Evolutionary conservation across 2,113 vertebrate genomes (phyloP).

Genomic region (Steatornis caripensis): DNA sequence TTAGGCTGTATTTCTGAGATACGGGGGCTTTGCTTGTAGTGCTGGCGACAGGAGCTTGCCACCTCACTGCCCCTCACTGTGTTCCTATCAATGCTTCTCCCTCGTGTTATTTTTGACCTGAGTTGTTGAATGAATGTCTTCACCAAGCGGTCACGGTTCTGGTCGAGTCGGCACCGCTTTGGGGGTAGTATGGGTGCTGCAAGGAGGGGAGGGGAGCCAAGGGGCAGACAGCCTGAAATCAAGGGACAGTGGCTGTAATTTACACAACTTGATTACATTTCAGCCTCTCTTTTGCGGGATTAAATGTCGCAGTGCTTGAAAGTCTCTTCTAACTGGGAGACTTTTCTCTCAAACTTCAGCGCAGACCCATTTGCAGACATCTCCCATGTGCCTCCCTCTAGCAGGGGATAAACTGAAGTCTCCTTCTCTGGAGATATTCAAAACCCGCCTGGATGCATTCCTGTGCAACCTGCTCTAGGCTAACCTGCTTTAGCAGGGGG

Average conservation of each 20-base stretch:
- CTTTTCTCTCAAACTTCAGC: not conserved
- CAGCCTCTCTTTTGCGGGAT: not conserved
- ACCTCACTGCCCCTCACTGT: accelerated
- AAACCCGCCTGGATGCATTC: too few relatives aligned
- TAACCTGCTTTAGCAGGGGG: too few relatives aligned
- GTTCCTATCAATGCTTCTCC: not conserved
- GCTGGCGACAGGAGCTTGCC: not conserved
- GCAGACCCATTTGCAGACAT: not conserved
- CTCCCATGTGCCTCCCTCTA: accelerated
- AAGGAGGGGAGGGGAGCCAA: not conserved
- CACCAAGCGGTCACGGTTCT: accelerated
- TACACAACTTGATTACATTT: not conserved
- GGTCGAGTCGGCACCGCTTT: not conserved
- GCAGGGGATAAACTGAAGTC: not conserved
- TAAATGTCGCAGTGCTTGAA: not conserved
- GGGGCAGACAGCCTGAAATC: not conserved
- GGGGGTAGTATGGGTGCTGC: not conserved
- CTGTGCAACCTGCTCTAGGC: too few relatives aligned
- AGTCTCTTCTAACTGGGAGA: not conserved
- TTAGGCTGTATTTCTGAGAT: not conserved
- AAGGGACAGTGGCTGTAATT: not conserved
- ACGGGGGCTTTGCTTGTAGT: accelerated
- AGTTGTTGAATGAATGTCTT: not conserved
- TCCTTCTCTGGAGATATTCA: too few relatives aligned
- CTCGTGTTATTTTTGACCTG: not conserved